Evolutionary conservation across 2,113 vertebrate species (phyloP), one percentile per base, ranked within the genome.

Genomic region (Phyllopteryx taeniolatus): DNA sequence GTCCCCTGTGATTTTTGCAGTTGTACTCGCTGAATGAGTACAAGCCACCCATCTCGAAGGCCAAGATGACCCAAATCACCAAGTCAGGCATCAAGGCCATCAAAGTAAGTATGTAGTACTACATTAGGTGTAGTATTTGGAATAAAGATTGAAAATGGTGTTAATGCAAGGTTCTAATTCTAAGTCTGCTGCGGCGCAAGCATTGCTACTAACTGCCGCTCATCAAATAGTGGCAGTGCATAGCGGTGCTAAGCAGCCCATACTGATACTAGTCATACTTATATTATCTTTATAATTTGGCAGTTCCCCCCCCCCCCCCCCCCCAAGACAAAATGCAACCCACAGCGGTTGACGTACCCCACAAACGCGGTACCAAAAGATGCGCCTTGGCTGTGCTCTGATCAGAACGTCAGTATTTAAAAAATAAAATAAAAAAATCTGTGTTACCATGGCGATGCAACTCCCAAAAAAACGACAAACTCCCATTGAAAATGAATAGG

Each of bases 51-150:
- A 99, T 99, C 93, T 99, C 98, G 88, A 99, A 98, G 92, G 98
- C 98, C 10, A 99, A 99, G 95, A 99, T 99, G 98, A 99, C 97
- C 75, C 96, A 99, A 90, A 98, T 99, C 85, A 99, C 98, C 78
- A 99, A 99, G 89, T 94, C 97, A 82, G 98, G 96, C 88, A 99
- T 99, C 93, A 99, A 99, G 89, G 97, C 97, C 89, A 97, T 99
- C 90, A 99, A 99, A 96, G 98, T 98, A 93, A 95, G 95, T 94
- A 92, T 88, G 47, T n/a, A 69, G 74, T n/a, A n/a, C n/a, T n/a
- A 59, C 71, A 75, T 76, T 60, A 79, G 64, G 75, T 74, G 84
- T 76, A 84, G 67, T 76, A 81, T 39, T 17, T 19, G 46, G 5
- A 74, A 67, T 67, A 80, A 78, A 68, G 54, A 68, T n/a, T 39